phyloP scores from a whole-genome alignment of 2,113 vertebrate species.

The Theropithecus gelada region DNA sequence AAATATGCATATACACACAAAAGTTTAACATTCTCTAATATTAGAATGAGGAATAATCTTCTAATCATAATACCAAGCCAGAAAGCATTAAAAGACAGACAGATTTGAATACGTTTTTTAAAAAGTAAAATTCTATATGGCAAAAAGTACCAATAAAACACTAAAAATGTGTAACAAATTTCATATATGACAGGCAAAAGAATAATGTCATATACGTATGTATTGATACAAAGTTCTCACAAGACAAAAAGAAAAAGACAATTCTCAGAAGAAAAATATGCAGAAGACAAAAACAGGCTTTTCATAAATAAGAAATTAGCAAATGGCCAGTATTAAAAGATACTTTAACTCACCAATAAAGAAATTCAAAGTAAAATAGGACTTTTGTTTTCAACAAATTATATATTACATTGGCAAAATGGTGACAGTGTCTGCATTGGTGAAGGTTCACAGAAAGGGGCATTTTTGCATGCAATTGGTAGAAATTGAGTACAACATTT shows the following conservation, averaged over 20 bases:
- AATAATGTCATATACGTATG: background rate
- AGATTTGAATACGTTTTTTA: background rate
- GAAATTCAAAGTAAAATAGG: constrained; percentile 40
- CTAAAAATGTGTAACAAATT: constrained; percentile 18
- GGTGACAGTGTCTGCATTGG: background rate
- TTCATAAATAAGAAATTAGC: constrained; percentile 28
- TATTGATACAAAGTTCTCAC: background rate
- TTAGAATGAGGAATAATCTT: background rate
- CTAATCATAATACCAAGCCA: background rate
- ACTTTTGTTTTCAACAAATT: background rate
- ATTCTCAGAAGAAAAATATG: constrained; percentile 14
- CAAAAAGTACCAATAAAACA: constrained; percentile 46
- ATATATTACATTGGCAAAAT: background rate
- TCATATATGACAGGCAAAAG: background rate
- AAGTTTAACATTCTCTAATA: constrained; percentile 29
- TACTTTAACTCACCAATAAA: background rate
- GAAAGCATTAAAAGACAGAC: background rate
- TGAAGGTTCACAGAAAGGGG: background rate
- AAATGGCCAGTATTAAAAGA: constrained; percentile 35
- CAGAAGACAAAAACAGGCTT: background rate
- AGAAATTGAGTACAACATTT: background rate
- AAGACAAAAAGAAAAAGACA: background rate
- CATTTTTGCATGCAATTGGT: background rate
- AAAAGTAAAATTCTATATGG: constrained; percentile 29
- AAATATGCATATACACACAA: background rate